Conservation (phyloP, 2,113 vertebrate genomes). For the Semicossyphus pulcher region DNA sequence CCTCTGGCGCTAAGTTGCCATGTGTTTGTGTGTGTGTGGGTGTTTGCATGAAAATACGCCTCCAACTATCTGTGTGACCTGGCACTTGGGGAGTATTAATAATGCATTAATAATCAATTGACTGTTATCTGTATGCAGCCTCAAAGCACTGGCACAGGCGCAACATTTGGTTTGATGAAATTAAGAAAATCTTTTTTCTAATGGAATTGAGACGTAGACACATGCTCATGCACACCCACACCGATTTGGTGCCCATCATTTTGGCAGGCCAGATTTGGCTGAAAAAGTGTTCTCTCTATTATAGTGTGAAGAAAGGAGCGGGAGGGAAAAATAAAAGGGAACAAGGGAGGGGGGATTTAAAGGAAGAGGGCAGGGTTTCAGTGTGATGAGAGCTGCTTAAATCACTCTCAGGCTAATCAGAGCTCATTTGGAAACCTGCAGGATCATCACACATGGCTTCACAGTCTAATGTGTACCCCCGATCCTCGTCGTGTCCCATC, state of each 20-base stretch:
- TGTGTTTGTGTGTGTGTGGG: slow-evolving; percentile 59
- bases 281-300: slow-evolving; percentile 38
- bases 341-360: slow-evolving; percentile 37
- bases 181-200: slow-evolving; percentile 60
- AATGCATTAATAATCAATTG: slow-evolving; percentile 84
- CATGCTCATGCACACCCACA: slow-evolving; percentile 37
- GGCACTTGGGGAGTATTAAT: slow-evolving; percentile 72
- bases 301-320: slow-evolving; percentile 42
- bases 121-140: slow-evolving; percentile 73
- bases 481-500: slow-evolving; percentile 59
- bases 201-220: slow-evolving; percentile 44
- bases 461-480: slow-evolving; percentile 70
- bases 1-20: slow-evolving; percentile 61
- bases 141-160: slow-evolving; percentile 53
- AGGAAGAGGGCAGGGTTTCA: slow-evolving; percentile 43
- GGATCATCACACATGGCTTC: slow-evolving; percentile 78
- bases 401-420: slow-evolving; percentile 79
- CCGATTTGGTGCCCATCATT: slow-evolving; percentile 39
- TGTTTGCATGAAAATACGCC: slow-evolving; percentile 55
- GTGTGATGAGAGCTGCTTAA: slow-evolving; percentile 74
- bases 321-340: slow-evolving; percentile 28
- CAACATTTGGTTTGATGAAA: slow-evolving; percentile 65
- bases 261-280: slow-evolving; percentile 48
- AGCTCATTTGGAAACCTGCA: slow-evolving; percentile 76
- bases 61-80: slow-evolving; percentile 71